Conservation (phyloP, 2,888 invertebrate genomes). For the Acanthococcus lagerstroemiae region DNA sequence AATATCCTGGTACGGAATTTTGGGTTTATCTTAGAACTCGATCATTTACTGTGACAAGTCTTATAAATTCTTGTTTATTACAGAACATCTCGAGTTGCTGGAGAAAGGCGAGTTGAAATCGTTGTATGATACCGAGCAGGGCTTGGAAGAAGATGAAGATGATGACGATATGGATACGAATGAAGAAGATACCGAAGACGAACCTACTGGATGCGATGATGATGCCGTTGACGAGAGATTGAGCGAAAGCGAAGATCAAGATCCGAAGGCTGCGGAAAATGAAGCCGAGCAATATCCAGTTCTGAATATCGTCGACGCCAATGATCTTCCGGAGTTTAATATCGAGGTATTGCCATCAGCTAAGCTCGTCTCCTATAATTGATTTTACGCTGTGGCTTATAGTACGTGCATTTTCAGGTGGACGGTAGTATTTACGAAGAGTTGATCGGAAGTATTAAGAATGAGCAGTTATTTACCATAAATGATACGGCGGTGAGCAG, state of each 20-base stretch:
- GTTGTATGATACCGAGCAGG: constrained; percentile 16
- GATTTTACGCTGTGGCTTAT: not conserved
- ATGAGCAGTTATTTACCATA: constrained; percentile 16
- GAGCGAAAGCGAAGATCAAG: constrained; percentile 7
- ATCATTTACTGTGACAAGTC: not conserved
- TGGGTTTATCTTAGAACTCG: not conserved
- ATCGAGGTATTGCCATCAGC: constrained; percentile 10
- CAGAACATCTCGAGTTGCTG: constrained; percentile 66
- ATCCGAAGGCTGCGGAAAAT: not conserved
- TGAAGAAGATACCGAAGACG: constrained; percentile 9
- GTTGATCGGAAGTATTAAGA: constrained; percentile 16
- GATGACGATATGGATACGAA: constrained; percentile 13
- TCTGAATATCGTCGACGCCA: constrained; percentile 15
- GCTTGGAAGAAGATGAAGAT: constrained; percentile 8
- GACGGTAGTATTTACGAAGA: constrained; percentile 26
- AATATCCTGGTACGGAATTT: constrained; percentile 65
- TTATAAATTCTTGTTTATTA: no score
- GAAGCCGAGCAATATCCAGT: constrained; percentile 2
- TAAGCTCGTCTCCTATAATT: not conserved
- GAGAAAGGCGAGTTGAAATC: constrained; percentile 77
- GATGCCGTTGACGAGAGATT: constrained; percentile 16
- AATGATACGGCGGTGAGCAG: not conserved
- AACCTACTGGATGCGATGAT: not conserved
- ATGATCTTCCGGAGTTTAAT: constrained; percentile 16
- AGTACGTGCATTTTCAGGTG: not conserved